Evolutionary conservation across 2,888 invertebrate genomes (phyloP).

Genomic region (Chloroclystis v-ata): DNA sequence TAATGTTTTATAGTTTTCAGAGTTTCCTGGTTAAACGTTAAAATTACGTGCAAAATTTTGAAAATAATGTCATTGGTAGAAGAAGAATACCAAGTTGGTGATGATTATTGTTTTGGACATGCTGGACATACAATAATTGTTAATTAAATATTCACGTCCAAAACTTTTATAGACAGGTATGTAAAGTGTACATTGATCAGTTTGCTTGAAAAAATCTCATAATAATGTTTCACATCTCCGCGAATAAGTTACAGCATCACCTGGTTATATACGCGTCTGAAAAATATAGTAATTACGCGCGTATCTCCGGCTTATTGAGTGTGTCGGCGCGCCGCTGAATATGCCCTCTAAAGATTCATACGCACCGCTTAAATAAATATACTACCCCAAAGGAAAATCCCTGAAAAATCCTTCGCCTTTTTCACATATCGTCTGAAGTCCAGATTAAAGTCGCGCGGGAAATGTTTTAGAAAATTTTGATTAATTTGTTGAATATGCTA

Average conservation of each 20-base stretch:
- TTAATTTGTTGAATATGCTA: conserved; percentile 11
- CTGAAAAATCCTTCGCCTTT: conserved; percentile 11
- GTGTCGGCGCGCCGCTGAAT: conserved; percentile 41
- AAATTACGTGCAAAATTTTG: too few relatives aligned
- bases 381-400: conserved; percentile 7
- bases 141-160: too few relatives aligned
- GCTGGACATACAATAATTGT: too few relatives aligned
- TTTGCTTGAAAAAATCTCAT: too few relatives aligned
- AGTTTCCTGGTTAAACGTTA: too few relatives aligned
- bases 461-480: conserved; percentile 12
- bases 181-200: too few relatives aligned
- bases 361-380: conserved; percentile 33
- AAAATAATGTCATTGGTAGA: too few relatives aligned
- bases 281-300: conserved; percentile 3
- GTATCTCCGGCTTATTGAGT: conserved; percentile 43
- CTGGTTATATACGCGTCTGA: conserved; percentile 22
- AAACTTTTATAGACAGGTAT: too few relatives aligned
- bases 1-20: too few relatives aligned
- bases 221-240: too few relatives aligned
- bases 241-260: neutral
- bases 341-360: conserved; percentile 39
- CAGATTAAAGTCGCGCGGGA: conserved; percentile 9
- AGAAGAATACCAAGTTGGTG: too few relatives aligned
- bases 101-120: too few relatives aligned
- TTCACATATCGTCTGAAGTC: conserved; percentile 7